Percentiles rank a stretch among this genome's conserved stretches.
Evolutionary conservation across 2,797 vertebrate species (phyloP).

Genomic region (Malacoraja senta): DNA sequence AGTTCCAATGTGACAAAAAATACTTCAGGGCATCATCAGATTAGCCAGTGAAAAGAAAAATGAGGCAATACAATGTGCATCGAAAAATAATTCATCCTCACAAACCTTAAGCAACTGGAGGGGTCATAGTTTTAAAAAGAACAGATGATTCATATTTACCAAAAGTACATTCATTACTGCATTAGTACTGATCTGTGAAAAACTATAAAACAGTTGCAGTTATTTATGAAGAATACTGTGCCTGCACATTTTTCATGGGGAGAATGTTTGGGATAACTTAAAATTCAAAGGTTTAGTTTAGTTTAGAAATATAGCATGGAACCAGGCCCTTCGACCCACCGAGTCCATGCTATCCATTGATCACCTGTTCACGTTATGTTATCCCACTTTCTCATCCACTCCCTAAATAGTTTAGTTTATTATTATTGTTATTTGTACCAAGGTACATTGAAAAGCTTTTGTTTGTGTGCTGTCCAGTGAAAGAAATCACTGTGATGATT

Average conservation of each 20-base stretch:
- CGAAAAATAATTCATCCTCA: not conserved
- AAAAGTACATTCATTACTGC: not conserved
- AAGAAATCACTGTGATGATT: too few relatives aligned
- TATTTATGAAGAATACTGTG: not conserved
- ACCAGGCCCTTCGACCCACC: too few relatives aligned
- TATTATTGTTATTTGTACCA: too few relatives aligned
- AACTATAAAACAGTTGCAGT: not conserved
- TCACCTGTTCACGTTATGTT: too few relatives aligned
- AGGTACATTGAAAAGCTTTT: too few relatives aligned
- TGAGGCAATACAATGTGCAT: not conserved
- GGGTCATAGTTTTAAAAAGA: not conserved
- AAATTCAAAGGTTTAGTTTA: not conserved
- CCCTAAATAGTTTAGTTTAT: too few relatives aligned
- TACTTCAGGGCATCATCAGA: not conserved
- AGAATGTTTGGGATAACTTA: not conserved
- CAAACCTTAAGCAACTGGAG: not conserved
- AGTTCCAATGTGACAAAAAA: constrained; percentile 11
- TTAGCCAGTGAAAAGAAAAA: not conserved
- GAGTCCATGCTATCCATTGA: too few relatives aligned
- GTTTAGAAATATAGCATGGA: not conserved
- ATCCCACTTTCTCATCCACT: too few relatives aligned
- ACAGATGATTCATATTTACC: not conserved
- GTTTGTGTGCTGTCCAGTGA: too few relatives aligned
- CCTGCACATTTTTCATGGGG: too few relatives aligned
- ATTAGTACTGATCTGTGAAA: not conserved